These are phyloP conservation scores for Esox lucius DNA, from an alignment of 2,797 vertebrate species.

Conservation along the genomic window DNA sequence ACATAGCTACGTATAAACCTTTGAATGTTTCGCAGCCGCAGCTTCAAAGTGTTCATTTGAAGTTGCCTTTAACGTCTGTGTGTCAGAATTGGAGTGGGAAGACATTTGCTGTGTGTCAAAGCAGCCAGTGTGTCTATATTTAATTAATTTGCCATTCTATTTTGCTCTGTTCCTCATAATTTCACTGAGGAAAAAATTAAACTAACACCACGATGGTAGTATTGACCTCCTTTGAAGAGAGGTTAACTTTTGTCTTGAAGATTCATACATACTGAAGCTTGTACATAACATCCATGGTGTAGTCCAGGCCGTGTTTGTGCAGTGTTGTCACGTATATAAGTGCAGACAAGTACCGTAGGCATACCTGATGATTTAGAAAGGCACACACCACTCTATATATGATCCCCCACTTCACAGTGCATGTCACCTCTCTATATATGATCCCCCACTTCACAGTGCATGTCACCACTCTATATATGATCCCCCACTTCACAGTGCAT, in stretches of 20 bases:
- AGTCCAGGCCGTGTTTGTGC: background rate
- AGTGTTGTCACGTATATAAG: background rate
- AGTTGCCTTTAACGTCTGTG: slow-evolving; percentile 64
- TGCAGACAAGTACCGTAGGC: background rate
- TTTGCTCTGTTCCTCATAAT: background rate
- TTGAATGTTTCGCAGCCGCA: slow-evolving; percentile 38
- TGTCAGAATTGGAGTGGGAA: slow-evolving; percentile 52
- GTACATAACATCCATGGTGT: background rate
- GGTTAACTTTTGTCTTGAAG: background rate
- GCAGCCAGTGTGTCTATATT: background rate
- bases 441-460: too few species aligned
- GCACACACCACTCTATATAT: too few species aligned
- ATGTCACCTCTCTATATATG: too few species aligned
- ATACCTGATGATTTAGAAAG: too few species aligned
- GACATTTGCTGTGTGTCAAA: slow-evolving; percentile 9
- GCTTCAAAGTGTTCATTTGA: slow-evolving; percentile 45
- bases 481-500: too few species aligned
- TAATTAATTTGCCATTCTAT: background rate
- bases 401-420: too few species aligned
- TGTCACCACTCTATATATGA: too few species aligned
- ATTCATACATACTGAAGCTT: background rate
- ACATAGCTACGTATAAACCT: slow-evolving; percentile 41
- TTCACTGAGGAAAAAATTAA: background rate
- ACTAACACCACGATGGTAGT: background rate
- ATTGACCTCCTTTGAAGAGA: background rate